phyloP scores from a whole-genome alignment of 2,888 invertebrate genomes.

The Cancer borealis region DNA sequence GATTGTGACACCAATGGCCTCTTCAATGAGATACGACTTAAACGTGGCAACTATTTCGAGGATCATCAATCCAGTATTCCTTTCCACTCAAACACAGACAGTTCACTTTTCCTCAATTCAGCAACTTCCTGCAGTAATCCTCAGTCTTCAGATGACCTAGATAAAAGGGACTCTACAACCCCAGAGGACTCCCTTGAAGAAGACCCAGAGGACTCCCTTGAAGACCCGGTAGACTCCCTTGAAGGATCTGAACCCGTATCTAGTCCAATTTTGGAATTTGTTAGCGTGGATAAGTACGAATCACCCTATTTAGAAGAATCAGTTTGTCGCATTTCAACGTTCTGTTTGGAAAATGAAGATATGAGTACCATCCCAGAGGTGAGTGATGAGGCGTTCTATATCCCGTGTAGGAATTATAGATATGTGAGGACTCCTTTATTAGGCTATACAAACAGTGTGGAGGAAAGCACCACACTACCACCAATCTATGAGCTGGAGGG shows the following conservation, averaged over 20 bases:
- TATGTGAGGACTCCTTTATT: conserved; percentile 52
- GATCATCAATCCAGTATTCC: conserved; percentile 39
- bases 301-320: conserved; percentile 61
- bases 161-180: not conserved
- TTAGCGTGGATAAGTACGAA: conserved; percentile 61
- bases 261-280: conserved; percentile 53
- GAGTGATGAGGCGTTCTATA: not conserved
- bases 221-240: not conserved
- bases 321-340: conserved; percentile 54
- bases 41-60: conserved; percentile 54
- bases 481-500: conserved; percentile 76
- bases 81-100: not conserved
- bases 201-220: not conserved
- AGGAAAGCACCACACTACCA: conserved; percentile 72
- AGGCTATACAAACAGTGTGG: conserved; percentile 58
- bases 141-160: not conserved
- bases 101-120: not conserved
- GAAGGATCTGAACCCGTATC: conserved; percentile 39
- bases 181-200: not conserved
- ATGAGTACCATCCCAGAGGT: not conserved
- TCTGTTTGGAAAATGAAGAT: conserved; percentile 15
- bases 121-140: not conserved
- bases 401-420: not conserved
- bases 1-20: conserved; percentile 63
- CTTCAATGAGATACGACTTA: conserved; percentile 55